A percentile compares a stretch with the other conserved stretches of the same genome.
These are phyloP conservation scores for Zaprionus africanus DNA, from an alignment of 1,140 invertebrate genomes.

Conservation along the genomic window DNA sequence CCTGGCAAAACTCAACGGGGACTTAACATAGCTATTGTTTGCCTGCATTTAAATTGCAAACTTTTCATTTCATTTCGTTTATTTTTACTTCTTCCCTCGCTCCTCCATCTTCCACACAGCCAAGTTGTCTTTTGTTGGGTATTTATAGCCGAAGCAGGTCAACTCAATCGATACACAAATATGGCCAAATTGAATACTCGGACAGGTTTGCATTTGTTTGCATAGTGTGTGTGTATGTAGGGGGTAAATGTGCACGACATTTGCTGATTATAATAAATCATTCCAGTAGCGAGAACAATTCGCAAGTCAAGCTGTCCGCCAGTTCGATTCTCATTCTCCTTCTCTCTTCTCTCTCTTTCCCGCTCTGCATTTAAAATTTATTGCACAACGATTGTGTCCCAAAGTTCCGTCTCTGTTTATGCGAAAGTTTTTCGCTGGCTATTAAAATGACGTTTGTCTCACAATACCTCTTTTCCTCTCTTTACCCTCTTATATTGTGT, in stretches of 20 bases:
- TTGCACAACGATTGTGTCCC: conserved; percentile 13
- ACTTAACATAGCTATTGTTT: background rate
- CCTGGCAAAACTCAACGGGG: background rate
- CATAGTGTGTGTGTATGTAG: background rate
- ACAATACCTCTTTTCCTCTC: background rate
- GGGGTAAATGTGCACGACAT: conserved; percentile 19
- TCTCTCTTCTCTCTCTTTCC: background rate
- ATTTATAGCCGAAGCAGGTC: conserved; percentile 34
- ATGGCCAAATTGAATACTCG: conserved; percentile 13
- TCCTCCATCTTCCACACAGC: background rate
- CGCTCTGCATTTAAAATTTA: conserved; percentile 25
- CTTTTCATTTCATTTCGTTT: conserved; percentile 5
- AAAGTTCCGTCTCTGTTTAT: conserved; percentile 22
- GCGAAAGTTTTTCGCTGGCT: conserved; percentile 40
- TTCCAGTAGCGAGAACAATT: conserved; percentile 14
- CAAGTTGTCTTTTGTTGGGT: background rate
- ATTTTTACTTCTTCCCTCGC: background rate
- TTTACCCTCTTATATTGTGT: background rate
- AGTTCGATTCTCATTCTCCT: conserved; percentile 1
- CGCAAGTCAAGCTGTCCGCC: conserved; percentile 1
- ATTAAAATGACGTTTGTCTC: conserved; percentile 74
- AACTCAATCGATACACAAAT: conserved; percentile 27
- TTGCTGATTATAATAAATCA: conserved; percentile 36
- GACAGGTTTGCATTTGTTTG: conserved; percentile 17
- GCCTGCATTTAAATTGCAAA: conserved; percentile 7